Evolutionary conservation across 2,113 vertebrate species (phyloP).

Genomic region (Peucedramus taeniatus): DNA sequence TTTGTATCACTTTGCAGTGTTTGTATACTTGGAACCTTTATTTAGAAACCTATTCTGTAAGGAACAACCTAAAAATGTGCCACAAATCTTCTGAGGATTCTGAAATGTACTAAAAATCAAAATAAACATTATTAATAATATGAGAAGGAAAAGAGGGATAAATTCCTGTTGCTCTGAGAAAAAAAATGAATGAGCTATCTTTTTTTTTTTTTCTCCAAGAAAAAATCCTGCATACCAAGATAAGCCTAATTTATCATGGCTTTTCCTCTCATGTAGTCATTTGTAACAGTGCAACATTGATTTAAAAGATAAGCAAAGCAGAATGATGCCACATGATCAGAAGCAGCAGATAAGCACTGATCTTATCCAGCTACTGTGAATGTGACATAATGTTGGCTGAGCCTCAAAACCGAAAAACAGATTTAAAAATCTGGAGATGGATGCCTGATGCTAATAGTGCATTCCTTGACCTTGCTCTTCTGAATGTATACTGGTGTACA

Average conservation of each 20-base stretch:
- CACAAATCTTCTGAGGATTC: not conserved
- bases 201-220: not conserved
- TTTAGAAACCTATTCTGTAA: not conserved
- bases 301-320: not conserved
- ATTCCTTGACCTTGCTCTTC: not conserved
- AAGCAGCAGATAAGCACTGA: not conserved
- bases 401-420: not conserved
- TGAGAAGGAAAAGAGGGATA: accelerated
- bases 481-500: not conserved
- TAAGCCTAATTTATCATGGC: not conserved
- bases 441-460: not conserved
- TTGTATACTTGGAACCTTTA: not conserved
- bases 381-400: not conserved
- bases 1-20: not conserved
- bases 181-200: not conserved
- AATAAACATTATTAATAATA: not conserved
- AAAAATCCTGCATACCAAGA: not conserved
- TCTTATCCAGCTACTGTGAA: not conserved
- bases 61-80: not conserved
- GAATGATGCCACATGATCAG: not conserved
- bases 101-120: not conserved
- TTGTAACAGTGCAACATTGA: not conserved
- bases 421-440: not conserved
- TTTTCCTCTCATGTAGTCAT: not conserved
- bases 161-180: not conserved